These are phyloP conservation scores for Alcedo quadribrachys DNA, from an alignment of 2,797 vertebrate genomes.

Conservation along the genomic window DNA sequence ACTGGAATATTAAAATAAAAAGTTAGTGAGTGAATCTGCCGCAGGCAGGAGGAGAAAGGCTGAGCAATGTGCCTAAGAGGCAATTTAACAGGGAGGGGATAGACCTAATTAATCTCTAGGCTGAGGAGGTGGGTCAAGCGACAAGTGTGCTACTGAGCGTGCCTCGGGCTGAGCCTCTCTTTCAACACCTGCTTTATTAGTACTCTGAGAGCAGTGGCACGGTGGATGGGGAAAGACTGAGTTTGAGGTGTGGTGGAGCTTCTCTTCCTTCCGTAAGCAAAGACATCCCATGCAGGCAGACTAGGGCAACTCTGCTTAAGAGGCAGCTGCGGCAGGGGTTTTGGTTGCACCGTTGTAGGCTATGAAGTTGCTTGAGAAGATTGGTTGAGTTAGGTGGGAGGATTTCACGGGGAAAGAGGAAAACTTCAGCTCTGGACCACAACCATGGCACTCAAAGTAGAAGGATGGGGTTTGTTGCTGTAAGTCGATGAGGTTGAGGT, in stretches of 20 bases:
- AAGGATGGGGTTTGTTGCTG: neutral
- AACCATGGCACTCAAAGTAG: neutral
- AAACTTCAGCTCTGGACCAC: neutral
- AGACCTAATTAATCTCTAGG: conserved; percentile 50
- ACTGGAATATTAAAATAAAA: conserved; percentile 52
- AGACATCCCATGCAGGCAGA: neutral
- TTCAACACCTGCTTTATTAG: conserved; percentile 66
- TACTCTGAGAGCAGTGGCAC: neutral
- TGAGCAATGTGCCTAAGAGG: conserved; percentile 59
- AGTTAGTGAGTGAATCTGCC: conserved; percentile 65
- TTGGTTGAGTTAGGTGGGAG: neutral
- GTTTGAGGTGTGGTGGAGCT: conserved; percentile 20
- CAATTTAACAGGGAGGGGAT: conserved; percentile 53
- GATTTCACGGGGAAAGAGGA: neutral
- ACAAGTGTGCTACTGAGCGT: conserved; percentile 27
- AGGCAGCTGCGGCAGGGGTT: neutral
- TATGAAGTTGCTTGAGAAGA: neutral
- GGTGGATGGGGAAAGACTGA: conserved; percentile 16
- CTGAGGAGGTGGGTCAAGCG: conserved; percentile 63
- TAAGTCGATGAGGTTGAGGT: neutral
- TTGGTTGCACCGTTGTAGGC: neutral
- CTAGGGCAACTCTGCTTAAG: neutral
- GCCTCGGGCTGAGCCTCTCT: conserved; percentile 43
- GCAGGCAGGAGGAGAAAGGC: conserved; percentile 14
- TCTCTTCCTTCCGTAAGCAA: neutral